Conservation (phyloP, 2,113 vertebrate species). For the Hipposideros armiger region DNA sequence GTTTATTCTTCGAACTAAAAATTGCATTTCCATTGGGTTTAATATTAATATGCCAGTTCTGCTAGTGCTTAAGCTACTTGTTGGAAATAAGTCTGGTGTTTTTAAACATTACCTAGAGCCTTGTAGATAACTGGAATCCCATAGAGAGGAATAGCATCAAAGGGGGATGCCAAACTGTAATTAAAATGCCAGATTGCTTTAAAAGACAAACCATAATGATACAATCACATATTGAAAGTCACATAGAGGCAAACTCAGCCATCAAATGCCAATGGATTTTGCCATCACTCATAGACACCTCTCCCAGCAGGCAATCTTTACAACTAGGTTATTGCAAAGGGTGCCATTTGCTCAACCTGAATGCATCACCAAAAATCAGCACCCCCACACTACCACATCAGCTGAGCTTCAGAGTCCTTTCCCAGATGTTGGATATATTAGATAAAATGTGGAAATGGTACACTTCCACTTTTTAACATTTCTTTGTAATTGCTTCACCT, state of each 20-base stretch:
- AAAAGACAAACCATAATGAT: constrained; percentile 58
- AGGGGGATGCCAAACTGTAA: constrained; percentile 10
- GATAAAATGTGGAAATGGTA: constrained; percentile 70
- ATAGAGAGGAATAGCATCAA: constrained; percentile 30
- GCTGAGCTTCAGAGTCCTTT: not conserved
- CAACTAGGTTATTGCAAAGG: constrained; percentile 34
- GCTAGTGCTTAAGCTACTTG: constrained; percentile 70
- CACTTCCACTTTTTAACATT: constrained; percentile 79
- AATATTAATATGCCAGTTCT: constrained; percentile 72
- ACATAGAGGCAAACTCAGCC: not conserved
- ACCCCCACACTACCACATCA: constrained; percentile 23
- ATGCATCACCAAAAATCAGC: constrained; percentile 28
- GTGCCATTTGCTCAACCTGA: constrained; percentile 49
- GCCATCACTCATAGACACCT: constrained; percentile 50
- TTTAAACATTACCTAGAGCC: constrained; percentile 55
- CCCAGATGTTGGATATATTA: constrained; percentile 66
- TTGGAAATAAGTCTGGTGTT: constrained; percentile 63
- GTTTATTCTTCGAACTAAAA: constrained; percentile 80
- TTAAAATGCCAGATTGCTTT: constrained; percentile 59
- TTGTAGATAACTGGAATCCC: constrained; percentile 53
- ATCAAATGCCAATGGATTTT: constrained; percentile 46
- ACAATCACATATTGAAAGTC: constrained; percentile 48
- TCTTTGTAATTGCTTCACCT: constrained; percentile 81
- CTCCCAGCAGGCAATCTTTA: constrained; percentile 17
- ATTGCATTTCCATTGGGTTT: constrained; percentile 72